These are phyloP conservation scores for Sphecodes monilicornis DNA, from an alignment of 2,888 invertebrate genomes.

Conservation along the genomic window DNA sequence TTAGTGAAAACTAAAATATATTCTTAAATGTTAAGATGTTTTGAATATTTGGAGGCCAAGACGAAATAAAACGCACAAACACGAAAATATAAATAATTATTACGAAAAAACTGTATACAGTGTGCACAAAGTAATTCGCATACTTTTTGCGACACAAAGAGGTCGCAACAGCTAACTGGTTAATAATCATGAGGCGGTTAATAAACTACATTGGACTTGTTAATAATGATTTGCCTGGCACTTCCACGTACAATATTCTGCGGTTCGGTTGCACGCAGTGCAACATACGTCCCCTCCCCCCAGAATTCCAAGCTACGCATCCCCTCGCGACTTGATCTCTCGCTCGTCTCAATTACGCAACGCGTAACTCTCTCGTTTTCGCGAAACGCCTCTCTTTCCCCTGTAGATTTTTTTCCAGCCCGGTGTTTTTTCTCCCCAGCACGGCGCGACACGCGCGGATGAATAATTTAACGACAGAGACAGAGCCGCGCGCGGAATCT, in stretches of 20 bases:
- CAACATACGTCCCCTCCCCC: not conserved
- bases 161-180: too few species aligned
- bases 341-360: not conserved
- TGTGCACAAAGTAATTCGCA: too few species aligned
- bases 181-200: not conserved
- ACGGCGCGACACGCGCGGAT: not conserved
- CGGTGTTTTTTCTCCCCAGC: not conserved
- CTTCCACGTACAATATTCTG: not conserved
- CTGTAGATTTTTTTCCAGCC: not conserved
- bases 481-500: constrained; percentile 57
- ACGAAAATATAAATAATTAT: too few species aligned
- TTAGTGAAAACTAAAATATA: too few species aligned
- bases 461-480: not conserved
- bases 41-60: too few species aligned
- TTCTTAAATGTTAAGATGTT: too few species aligned
- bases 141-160: too few species aligned
- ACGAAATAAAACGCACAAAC: too few species aligned
- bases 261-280: not conserved
- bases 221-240: not conserved
- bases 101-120: too few species aligned
- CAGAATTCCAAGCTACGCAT: not conserved
- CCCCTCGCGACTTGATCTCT: not conserved
- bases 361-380: not conserved
- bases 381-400: not conserved
- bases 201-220: not conserved